Evolutionary conservation across 2,888 invertebrate genomes (phyloP), one percentile per base, ranked within the genome.

Genomic region (Horisme vitalbata): DNA sequence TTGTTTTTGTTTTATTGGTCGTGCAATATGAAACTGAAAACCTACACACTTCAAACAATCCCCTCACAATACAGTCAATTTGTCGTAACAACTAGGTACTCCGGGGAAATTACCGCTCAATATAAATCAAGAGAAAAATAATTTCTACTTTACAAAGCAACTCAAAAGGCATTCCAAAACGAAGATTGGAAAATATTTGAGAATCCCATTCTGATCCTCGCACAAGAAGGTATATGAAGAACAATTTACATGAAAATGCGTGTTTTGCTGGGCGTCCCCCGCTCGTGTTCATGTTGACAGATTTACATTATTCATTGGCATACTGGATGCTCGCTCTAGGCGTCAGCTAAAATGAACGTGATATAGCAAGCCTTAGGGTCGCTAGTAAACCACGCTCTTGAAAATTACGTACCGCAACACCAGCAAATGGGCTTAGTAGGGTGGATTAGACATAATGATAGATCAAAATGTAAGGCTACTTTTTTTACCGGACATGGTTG

Each of bases 241-340:
- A 59, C 47, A 58, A 71, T 71, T 68, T 70, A 61, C 59, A 64
- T 66, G 59, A 68, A 65, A 67, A 67, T 62, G 53, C 45, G 57
- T 63, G 61, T 54, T 59, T 50, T 46, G 38, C 39, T 54, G 51
- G 55, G 56, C 57, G 57, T 65, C 62, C 63, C 53, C 61, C 62
- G 63, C 64, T 59, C 52, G 45, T 51, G 55, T n/a, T 59, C 61
- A 62, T 59, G 65, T 66, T 62, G 68, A 68, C 60, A 52, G 55
- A 59, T 64, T 75, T 75, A 66, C 68, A 75, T 9, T 78, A 79
- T 78, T 78, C 74, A 80, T 71, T 61, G 33, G 33, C 11, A 26
- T 46, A 27, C 53, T 50, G 48, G 56, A 48, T 50, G 46, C 51
- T 45, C 41, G 46, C 46, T 50, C 51, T 51, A 52, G 55, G 58